Evolutionary conservation across 2,113 vertebrate species (phyloP).

Genomic region (Nyctereutes procyonoides): DNA sequence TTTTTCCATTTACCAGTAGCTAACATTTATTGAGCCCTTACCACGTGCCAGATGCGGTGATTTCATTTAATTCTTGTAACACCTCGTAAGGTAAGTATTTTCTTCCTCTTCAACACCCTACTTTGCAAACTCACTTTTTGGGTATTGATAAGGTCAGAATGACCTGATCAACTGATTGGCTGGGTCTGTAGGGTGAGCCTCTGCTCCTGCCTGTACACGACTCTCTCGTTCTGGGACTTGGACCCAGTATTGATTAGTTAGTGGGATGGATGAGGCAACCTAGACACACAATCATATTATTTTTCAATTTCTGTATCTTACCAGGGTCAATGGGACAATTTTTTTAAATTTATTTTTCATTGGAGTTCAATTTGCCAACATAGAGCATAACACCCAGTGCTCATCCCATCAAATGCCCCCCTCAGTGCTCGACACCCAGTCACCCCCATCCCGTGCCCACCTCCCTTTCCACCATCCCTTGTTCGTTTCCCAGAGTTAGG

Average conservation of each 20-base stretch:
- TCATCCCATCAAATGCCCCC: too few relatives aligned
- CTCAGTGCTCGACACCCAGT: too few relatives aligned
- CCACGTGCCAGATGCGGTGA: background rate
- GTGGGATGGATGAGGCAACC: too few relatives aligned
- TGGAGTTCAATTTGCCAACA: too few relatives aligned
- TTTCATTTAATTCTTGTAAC: background rate
- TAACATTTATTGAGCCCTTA: constrained; percentile 53
- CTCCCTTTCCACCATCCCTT: too few relatives aligned
- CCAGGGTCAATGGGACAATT: background rate
- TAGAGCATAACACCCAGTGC: too few relatives aligned
- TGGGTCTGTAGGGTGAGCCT: background rate
- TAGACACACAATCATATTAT: background rate
- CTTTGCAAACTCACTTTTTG: background rate
- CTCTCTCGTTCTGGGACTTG: background rate
- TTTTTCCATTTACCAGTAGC: background rate
- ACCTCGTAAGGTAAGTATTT: background rate
- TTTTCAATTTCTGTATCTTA: constrained; percentile 17
- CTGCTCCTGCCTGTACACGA: fast-evolving
- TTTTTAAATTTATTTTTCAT: too few relatives aligned
- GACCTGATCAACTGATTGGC: background rate
- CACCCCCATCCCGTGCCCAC: too few relatives aligned
- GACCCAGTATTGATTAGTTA: background rate
- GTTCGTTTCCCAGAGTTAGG: too few relatives aligned
- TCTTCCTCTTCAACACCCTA: background rate
- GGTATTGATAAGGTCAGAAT: background rate